Evolutionary conservation across 2,888 invertebrate species (phyloP).

Genomic region (Chymomyza fuscimana): DNA sequence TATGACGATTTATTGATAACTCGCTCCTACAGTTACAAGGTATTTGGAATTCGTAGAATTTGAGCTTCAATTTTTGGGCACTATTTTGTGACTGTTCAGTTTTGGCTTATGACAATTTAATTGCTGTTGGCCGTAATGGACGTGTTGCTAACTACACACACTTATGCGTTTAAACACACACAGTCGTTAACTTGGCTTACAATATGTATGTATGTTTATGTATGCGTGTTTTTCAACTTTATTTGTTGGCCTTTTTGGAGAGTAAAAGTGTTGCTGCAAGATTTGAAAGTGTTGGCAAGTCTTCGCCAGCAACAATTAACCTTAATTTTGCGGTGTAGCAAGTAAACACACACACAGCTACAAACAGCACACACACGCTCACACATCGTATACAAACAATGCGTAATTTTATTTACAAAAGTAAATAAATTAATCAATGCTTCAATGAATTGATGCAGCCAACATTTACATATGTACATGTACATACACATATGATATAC

Average conservation of each 20-base stretch:
- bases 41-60: background rate
- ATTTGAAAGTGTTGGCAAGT: conserved; percentile 10
- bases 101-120: conserved; percentile 10
- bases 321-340: conserved; percentile 1
- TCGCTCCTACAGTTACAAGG: background rate
- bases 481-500: too few species aligned
- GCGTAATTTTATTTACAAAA: background rate
- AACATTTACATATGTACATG: background rate
- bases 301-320: conserved; percentile 3
- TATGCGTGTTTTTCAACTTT: background rate
- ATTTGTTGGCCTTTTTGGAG: background rate
- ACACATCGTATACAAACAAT: background rate
- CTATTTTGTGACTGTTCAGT: background rate
- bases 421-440: background rate
- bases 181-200: background rate
- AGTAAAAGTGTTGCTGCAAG: conserved; percentile 9
- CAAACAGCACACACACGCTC: too few species aligned
- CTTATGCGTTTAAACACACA: background rate
- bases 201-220: too few species aligned
- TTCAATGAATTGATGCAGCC: background rate
- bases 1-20: too few species aligned
- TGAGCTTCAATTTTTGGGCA: background rate
- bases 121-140: background rate
- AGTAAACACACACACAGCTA: background rate
- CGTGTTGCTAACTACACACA: background rate